These are phyloP conservation scores for Moxostoma hubbsi DNA, from an alignment of 2,797 vertebrate genomes.

Conservation along the genomic window DNA sequence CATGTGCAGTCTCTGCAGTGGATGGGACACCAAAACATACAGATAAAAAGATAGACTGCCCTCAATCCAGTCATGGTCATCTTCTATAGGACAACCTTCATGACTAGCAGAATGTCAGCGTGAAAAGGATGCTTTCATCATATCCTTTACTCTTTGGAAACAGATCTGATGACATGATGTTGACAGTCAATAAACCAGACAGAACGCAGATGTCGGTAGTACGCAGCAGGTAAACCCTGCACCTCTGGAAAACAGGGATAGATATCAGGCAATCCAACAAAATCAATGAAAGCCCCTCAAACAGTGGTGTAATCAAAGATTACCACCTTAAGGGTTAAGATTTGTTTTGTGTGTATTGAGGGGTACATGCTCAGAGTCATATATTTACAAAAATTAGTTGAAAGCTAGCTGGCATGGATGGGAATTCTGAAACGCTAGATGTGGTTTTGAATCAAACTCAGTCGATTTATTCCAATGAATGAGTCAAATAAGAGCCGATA, in stretches of 20 bases:
- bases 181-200: constrained; percentile 51
- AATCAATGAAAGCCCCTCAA: constrained; percentile 19
- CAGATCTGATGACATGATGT: constrained; percentile 26
- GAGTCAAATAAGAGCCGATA: neutral
- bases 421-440: neutral
- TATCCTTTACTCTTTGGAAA: constrained; percentile 39
- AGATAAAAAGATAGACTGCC: neutral
- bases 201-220: constrained; percentile 41
- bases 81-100: neutral
- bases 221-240: constrained; percentile 25
- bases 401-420: constrained; percentile 12
- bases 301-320: neutral
- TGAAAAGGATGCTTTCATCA: constrained; percentile 46
- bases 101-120: constrained; percentile 22
- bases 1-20: constrained; percentile 38
- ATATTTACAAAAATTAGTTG: neutral
- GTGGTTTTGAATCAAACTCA: constrained; percentile 2
- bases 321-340: neutral
- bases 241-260: neutral
- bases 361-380: too few relatives aligned
- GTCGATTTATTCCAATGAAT: neutral
- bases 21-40: neutral
- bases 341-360: constrained; percentile 28
- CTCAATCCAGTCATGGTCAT: neutral
- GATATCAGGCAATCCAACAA: neutral